Percentiles rank a stretch among this genome's conserved stretches.
These are phyloP conservation scores for Sesia apiformis DNA, from an alignment of 2,888 invertebrate species.

Conservation along the genomic window DNA sequence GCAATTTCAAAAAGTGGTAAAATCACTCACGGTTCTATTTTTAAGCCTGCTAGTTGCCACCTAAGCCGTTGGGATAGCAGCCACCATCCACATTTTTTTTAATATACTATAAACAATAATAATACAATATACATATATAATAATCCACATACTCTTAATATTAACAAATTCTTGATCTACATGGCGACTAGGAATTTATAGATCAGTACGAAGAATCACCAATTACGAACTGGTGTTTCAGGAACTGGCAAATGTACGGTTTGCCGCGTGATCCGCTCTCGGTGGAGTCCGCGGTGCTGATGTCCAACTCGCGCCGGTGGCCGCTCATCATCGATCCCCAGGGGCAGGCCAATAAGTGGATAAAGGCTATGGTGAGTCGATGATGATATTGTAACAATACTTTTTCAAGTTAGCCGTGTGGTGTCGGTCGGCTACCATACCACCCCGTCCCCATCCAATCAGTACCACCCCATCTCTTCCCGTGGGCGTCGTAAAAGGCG, in stretches of 20 bases:
- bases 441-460: no score
- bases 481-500: no score
- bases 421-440: no score
- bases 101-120: neutral
- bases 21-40: no score
- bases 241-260: conserved; percentile 88
- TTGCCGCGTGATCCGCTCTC: conserved; percentile 89
- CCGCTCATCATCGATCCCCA: conserved; percentile 95
- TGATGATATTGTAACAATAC: no score
- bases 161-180: neutral
- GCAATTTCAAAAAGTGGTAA: no score
- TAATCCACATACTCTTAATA: neutral
- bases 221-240: conserved; percentile 8
- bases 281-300: conserved; percentile 91
- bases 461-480: no score
- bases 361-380: conserved; percentile 84
- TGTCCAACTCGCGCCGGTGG: conserved; percentile 88
- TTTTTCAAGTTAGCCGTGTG: no score
- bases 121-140: neutral
- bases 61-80: no score
- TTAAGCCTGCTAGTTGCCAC: no score
- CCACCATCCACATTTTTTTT: neutral
- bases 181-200: no score
- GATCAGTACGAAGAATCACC: no score
- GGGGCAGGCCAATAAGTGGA: conserved; percentile 94